phyloP scores from a whole-genome alignment of 1,140 invertebrate species.

The Stenopsyche tienmushanensis region DNA sequence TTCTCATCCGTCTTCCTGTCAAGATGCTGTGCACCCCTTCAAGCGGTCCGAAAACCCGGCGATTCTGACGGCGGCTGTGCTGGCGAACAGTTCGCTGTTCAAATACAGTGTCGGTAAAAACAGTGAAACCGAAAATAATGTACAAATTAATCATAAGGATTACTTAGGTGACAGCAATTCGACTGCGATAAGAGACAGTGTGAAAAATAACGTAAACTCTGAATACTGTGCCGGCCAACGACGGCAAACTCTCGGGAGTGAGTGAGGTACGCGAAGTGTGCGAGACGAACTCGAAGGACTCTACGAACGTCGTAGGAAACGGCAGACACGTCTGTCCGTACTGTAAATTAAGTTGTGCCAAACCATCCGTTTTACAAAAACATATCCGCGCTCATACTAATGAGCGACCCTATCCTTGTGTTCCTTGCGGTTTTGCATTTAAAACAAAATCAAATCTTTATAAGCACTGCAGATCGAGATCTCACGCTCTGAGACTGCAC shows the following conservation, averaged over 20 bases:
- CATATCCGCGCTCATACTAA: slow-evolving; percentile 92
- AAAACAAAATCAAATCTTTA: slow-evolving; percentile 94
- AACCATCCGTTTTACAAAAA: slow-evolving; percentile 92
- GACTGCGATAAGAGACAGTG: slow-evolving; percentile 11
- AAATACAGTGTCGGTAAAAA: slow-evolving; percentile 33
- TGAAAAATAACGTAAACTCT: slow-evolving; percentile 11
- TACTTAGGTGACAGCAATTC: slow-evolving; percentile 50
- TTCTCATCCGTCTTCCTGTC: slow-evolving; percentile 40
- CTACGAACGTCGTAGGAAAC: slow-evolving; percentile 48
- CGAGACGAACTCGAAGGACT: slow-evolving; percentile 46
- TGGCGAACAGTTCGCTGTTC: not conserved
- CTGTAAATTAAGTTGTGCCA: slow-evolving; percentile 85
- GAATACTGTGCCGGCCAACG: too few relatives aligned
- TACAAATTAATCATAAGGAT: slow-evolving; percentile 58
- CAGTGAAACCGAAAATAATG: slow-evolving; percentile 50
- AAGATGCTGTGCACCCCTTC: slow-evolving; percentile 25
- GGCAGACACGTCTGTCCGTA: slow-evolving; percentile 80
- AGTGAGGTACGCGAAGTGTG: slow-evolving; percentile 39
- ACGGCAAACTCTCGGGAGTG: too few relatives aligned
- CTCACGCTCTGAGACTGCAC: slow-evolving; percentile 72
- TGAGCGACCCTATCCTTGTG: slow-evolving; percentile 87
- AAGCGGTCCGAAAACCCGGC: slow-evolving; percentile 17
- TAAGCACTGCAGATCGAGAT: slow-evolving; percentile 82
- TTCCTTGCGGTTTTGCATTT: slow-evolving; percentile 86
- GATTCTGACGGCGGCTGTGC: slow-evolving; percentile 1